Conservation (phyloP, 2,888 invertebrate species). For the Pristionchus entomophagus region DNA sequence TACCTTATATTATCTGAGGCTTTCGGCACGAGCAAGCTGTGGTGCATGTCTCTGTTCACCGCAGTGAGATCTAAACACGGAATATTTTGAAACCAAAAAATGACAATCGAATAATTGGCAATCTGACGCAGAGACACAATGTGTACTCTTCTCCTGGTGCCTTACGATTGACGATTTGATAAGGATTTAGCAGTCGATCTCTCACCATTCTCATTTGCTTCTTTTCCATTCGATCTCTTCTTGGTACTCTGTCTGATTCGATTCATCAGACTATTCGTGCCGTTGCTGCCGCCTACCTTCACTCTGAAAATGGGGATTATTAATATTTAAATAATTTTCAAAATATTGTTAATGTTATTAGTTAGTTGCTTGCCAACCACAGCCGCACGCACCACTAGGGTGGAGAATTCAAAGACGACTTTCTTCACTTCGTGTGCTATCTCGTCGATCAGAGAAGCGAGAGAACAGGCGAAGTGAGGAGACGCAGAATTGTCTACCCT, state of each 20-base stretch:
- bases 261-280: constrained; percentile 44
- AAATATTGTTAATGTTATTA: background rate
- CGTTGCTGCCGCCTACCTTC: constrained; percentile 45
- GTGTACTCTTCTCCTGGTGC: background rate
- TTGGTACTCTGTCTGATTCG: constrained; percentile 36
- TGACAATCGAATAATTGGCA: too few relatives aligned
- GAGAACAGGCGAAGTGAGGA: too few relatives aligned
- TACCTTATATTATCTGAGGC: constrained; percentile 39
- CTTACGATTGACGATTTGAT: background rate
- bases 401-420: too few relatives aligned
- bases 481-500: too few relatives aligned
- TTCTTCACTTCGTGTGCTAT: too few relatives aligned
- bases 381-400: background rate
- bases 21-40: constrained; percentile 42
- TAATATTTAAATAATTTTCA: too few relatives aligned
- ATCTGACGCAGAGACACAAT: too few relatives aligned
- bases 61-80: background rate
- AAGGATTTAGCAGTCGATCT: background rate
- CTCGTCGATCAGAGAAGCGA: too few relatives aligned
- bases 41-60: background rate
- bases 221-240: constrained; percentile 24
- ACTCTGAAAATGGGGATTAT: background rate
- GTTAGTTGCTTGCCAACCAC: background rate
- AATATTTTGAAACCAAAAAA: too few relatives aligned
- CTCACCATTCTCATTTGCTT: constrained; percentile 11